These are phyloP conservation scores for Rhopalosiphum nymphaeae DNA, from an alignment of 2,888 invertebrate species.

Conservation along the genomic window DNA sequence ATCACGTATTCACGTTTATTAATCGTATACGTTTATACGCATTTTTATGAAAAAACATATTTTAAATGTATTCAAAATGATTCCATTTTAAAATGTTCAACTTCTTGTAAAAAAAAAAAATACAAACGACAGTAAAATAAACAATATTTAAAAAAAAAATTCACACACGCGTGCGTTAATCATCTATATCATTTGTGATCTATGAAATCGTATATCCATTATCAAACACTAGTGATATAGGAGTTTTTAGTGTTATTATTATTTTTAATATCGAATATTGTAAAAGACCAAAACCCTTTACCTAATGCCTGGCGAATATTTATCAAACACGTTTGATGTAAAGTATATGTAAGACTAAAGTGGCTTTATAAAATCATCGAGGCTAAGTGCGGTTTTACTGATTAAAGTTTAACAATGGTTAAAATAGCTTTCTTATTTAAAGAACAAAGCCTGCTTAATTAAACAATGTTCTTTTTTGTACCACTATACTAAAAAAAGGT, in stretches of 20 bases:
- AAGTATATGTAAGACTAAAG: conserved; percentile 4
- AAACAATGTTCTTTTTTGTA: not conserved
- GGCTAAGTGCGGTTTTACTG: not conserved
- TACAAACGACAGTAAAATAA: not conserved
- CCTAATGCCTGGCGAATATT: not conserved
- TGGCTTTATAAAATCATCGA: not conserved
- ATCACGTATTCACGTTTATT: not conserved
- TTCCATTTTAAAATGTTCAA: not conserved
- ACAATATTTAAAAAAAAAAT: not conserved
- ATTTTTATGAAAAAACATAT: not conserved
- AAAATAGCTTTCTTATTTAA: conserved; percentile 23
- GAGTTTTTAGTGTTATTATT: not conserved
- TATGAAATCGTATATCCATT: not conserved
- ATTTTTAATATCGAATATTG: not conserved
- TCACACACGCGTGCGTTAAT: not conserved
- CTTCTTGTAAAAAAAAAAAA: not conserved
- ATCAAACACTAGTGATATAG: not conserved
- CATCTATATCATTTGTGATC: not conserved
- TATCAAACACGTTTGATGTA: conserved; percentile 15
- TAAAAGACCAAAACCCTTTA: not conserved
- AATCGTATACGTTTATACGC: not conserved
- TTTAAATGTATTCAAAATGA: not conserved
- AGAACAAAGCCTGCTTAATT: conserved; percentile 2
- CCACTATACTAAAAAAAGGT: not conserved
- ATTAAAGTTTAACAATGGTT: conserved; percentile 32